These are phyloP conservation scores for Venustoraphidia nigricollis DNA, from an alignment of 2,888 invertebrate species.

Conservation along the genomic window DNA sequence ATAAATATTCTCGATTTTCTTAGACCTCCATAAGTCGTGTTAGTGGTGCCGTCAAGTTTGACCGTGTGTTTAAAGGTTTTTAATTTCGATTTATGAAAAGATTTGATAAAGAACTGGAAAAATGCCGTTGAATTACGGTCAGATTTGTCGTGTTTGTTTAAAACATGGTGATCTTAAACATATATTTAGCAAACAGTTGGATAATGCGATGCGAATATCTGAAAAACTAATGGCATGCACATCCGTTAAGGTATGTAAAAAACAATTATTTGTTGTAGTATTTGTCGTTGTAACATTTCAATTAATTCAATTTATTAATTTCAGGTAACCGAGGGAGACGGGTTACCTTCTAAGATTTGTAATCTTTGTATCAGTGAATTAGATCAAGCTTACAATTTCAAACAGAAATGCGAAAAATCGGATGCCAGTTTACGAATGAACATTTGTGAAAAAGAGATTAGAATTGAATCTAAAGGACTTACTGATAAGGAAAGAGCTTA, in stretches of 20 bases:
- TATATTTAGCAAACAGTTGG: background rate
- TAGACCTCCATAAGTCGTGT: no score
- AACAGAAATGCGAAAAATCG: slow-evolving; percentile 2
- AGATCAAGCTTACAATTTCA: slow-evolving; percentile 1
- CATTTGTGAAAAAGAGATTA: no score
- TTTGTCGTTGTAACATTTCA: no score
- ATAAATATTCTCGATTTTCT: no score
- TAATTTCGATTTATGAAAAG: no score
- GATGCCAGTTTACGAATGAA: slow-evolving; percentile 15
- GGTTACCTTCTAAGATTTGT: slow-evolving; percentile 4
- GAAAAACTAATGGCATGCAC: slow-evolving; percentile 6
- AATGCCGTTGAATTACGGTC: background rate
- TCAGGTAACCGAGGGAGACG: slow-evolving; percentile 4
- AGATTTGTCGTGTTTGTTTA: slow-evolving; percentile 4
- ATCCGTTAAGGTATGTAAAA: slow-evolving; percentile 2
- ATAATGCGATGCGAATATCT: slow-evolving; percentile 2
- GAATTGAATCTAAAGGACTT: no score
- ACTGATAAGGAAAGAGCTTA: no score
- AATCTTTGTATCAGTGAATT: slow-evolving; percentile 2
- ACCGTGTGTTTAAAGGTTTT: no score
- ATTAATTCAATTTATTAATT: background rate
- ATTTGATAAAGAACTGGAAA: no score
- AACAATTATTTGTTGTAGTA: no score
- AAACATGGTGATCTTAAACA: background rate
- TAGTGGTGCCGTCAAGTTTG: no score